phyloP scores from a whole-genome alignment of 2,113 vertebrate species.

The Pomatostomus ruficeps region DNA sequence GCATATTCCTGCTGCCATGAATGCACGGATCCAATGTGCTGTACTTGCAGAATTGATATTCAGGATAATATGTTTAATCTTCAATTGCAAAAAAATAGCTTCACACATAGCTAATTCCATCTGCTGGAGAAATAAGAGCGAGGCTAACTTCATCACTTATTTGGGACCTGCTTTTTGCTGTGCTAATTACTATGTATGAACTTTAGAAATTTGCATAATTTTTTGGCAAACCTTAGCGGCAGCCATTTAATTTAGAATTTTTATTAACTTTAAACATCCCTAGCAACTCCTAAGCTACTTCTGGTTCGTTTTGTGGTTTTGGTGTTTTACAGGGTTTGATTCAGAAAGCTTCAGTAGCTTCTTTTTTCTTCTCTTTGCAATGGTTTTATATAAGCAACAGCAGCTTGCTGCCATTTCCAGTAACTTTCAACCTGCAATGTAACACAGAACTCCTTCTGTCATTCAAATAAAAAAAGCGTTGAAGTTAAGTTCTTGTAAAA shows the following conservation, averaged over 20 bases:
- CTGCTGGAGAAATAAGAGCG: background rate
- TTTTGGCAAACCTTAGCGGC: background rate
- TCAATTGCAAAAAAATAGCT: background rate
- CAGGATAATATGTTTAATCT: background rate
- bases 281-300: constrained; percentile 2
- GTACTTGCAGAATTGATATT: background rate
- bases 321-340: background rate
- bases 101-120: constrained; percentile 34
- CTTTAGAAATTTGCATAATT: constrained; percentile 25
- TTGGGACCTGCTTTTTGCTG: constrained; percentile 23
- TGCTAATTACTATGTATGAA: constrained; percentile 49
- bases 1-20: background rate
- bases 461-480: background rate
- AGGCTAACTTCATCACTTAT: constrained; percentile 11
- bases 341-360: background rate
- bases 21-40: background rate
- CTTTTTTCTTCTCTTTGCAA: background rate
- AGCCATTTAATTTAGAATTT: constrained; percentile 43
- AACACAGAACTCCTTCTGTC: background rate
- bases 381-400: background rate
- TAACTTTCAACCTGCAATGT: background rate
- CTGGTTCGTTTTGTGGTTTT: background rate
- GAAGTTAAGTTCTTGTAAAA: background rate
- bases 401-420: background rate
- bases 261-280: constrained; percentile 14